phyloP scores from a whole-genome alignment of 2,797 vertebrate species.

The Enteromius paludinosus region DNA sequence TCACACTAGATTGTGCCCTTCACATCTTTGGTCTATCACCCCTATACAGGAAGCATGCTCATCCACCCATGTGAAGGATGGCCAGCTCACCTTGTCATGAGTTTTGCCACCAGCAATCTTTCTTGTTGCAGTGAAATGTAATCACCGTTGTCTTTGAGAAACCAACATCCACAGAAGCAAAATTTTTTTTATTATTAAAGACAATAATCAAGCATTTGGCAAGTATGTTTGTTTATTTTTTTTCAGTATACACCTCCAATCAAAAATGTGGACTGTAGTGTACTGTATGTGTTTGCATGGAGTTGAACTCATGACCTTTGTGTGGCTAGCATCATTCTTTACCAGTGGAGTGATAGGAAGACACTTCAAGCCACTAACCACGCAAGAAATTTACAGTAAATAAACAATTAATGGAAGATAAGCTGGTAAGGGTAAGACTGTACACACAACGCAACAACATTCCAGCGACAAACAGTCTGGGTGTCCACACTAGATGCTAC shows the following conservation, averaged over 20 bases:
- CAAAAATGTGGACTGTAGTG: background rate
- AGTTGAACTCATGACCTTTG: background rate
- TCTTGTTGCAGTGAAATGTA: background rate
- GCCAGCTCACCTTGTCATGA: background rate
- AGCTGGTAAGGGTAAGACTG: background rate
- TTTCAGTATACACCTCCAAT: background rate
- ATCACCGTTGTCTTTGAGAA: background rate
- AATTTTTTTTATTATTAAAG: background rate
- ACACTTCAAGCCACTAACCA: background rate
- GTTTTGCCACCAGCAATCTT: slow-evolving; percentile 9
- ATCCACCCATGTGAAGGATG: background rate
- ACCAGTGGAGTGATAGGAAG: background rate
- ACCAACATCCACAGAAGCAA: background rate
- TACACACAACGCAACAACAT: too few species aligned
- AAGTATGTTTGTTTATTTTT: background rate
- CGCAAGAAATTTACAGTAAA: slow-evolving; percentile 17
- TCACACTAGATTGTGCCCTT: background rate
- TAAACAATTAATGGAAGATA: slow-evolving; percentile 1
- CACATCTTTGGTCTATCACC: background rate
- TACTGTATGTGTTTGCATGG: background rate
- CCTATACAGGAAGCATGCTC: background rate
- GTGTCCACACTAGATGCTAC: too few species aligned
- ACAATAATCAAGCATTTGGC: background rate
- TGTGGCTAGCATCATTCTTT: background rate
- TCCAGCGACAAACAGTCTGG: too few species aligned